Percentiles rank a stretch among this genome's conserved stretches.
Evolutionary conservation across 2,888 invertebrate genomes (phyloP).

Genomic region (Sarcophaga carnaria): DNA sequence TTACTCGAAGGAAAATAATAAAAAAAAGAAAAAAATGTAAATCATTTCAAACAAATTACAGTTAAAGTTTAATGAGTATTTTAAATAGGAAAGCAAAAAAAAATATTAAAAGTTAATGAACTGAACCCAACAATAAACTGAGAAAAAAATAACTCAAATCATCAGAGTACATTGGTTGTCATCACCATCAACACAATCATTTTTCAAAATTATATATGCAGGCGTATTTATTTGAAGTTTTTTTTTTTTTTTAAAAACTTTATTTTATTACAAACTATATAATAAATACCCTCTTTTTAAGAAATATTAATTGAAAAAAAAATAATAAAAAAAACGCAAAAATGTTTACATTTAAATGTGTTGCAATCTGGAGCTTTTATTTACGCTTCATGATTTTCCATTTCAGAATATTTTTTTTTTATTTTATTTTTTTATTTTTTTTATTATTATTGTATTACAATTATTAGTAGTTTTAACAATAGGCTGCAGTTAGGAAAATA

Average conservation of each 20-base stretch:
- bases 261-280: not conserved
- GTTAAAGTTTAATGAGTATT: not conserved
- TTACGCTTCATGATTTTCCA: not conserved
- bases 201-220: conserved; percentile 6
- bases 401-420: not conserved
- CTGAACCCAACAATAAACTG: not conserved
- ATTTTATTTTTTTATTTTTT: not conserved
- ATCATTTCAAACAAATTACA: not conserved
- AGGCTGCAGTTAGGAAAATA: too few species aligned
- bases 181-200: not conserved
- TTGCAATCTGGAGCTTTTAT: not conserved
- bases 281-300: not conserved
- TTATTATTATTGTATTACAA: not conserved
- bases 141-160: not conserved
- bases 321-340: not conserved
- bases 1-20: too few species aligned
- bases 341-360: not conserved
- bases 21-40: too few species aligned
- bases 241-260: not conserved
- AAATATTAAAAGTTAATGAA: not conserved
- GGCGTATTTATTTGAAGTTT: not conserved
- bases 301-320: not conserved
- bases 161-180: conserved; percentile 15
- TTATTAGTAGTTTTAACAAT: too few species aligned
- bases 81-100: not conserved